A percentile compares a stretch with the other conserved stretches of the same genome.
Conservation (phyloP, 2,888 invertebrate species). For the Parnassius smintheus region DNA sequence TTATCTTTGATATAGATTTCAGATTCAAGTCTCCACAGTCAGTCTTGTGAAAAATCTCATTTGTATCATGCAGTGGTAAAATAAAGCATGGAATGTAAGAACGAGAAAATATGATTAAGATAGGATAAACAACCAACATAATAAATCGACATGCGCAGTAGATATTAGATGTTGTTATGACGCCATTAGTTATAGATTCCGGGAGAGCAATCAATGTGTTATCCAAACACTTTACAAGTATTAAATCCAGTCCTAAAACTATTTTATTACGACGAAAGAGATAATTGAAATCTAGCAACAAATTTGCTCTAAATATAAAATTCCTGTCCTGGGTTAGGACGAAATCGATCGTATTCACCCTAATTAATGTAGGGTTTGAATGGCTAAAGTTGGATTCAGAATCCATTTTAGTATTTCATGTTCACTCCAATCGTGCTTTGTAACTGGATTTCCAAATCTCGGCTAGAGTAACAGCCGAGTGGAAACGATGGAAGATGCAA, state of each 20-base stretch:
- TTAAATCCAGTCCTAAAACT: conserved; percentile 52
- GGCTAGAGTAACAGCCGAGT: conserved; percentile 95
- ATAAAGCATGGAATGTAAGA: conserved; percentile 62
- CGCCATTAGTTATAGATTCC: conserved; percentile 45
- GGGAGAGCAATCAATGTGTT: conserved; percentile 53
- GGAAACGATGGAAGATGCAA: conserved; percentile 98
- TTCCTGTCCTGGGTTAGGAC: conserved; percentile 75
- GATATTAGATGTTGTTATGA: conserved; percentile 40
- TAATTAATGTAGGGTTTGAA: conserved; percentile 22
- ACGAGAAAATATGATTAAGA: conserved; percentile 39
- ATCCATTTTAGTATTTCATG: conserved; percentile 38
- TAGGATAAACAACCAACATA: conserved; percentile 47
- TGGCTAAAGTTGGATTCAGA: conserved; percentile 48
- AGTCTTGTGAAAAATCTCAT: conserved; percentile 75
- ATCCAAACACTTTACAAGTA: conserved; percentile 47
- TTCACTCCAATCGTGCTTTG: conserved; percentile 93
- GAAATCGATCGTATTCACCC: conserved; percentile 47
- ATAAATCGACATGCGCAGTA: conserved; percentile 46
- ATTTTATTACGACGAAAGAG: conserved; percentile 49
- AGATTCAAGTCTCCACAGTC: conserved; percentile 62
- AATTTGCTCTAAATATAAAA: conserved; percentile 61
- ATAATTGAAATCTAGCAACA: conserved; percentile 63
- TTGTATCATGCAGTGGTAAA: conserved; percentile 55
- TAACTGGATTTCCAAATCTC: conserved; percentile 98
- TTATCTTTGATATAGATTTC: conserved; percentile 11